Conservation (phyloP, 2,888 invertebrate species). For the Ariolimax columbianus region DNA sequence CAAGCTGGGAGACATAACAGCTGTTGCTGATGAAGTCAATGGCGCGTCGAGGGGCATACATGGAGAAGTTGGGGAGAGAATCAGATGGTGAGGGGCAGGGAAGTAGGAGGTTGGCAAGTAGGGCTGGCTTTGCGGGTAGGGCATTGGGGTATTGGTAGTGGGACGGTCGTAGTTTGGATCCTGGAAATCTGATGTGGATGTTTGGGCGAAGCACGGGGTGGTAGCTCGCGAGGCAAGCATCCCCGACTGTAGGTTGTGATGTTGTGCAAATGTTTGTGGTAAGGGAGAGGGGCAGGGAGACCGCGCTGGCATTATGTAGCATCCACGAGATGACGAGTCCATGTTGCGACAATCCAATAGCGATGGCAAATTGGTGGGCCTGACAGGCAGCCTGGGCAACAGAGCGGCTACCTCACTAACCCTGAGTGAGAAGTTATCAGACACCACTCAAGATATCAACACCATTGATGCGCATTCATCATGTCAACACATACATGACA, state of each 20-base stretch:
- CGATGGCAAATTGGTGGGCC: not conserved
- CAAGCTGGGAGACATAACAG: not conserved
- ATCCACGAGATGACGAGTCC: not conserved
- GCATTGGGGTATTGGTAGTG: not conserved
- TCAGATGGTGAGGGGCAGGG: not conserved
- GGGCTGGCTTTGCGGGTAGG: not conserved
- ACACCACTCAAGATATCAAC: not conserved
- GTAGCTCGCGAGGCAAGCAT: not conserved
- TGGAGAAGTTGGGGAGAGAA: not conserved
- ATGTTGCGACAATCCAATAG: not conserved
- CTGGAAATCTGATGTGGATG: not conserved
- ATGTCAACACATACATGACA: not conserved
- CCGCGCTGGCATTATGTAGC: not conserved
- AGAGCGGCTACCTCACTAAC: not conserved
- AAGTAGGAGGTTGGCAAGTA: not conserved
- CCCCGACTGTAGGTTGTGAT: not conserved
- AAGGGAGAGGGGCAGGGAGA: constrained; percentile 20
- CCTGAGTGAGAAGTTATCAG: not conserved
- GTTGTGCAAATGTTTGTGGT: constrained; percentile 13
- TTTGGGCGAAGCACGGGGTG: not conserved
- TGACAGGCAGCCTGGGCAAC: not conserved
- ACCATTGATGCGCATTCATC: not conserved
- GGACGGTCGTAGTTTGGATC: not conserved
- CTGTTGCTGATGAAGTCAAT: not conserved
- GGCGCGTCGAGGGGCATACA: not conserved